These are phyloP conservation scores for Gymnogyps californianus DNA, from an alignment of 2,113 vertebrate species.

Conservation along the genomic window DNA sequence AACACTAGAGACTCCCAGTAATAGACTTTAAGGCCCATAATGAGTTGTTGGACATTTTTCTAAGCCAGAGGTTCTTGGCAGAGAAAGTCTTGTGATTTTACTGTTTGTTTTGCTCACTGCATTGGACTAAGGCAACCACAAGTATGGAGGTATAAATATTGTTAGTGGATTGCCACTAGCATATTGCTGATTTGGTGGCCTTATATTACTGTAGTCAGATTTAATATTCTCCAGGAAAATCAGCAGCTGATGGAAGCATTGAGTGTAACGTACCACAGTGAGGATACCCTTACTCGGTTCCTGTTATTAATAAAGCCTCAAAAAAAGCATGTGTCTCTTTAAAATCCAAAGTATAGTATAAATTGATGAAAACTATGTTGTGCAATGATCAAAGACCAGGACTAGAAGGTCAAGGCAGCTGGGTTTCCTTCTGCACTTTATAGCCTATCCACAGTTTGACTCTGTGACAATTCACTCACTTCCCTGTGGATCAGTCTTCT, in stretches of 20 bases:
- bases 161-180: neutral
- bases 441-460: neutral
- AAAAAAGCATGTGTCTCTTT: neutral
- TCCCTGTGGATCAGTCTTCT: neutral
- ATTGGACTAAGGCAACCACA: neutral
- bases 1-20: neutral
- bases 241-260: neutral
- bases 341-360: neutral
- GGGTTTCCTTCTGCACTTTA: neutral
- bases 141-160: neutral
- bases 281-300: neutral
- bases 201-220: neutral
- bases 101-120: neutral
- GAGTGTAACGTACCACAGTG: neutral
- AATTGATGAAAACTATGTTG: neutral
- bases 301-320: neutral
- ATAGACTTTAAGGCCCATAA: neutral
- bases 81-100: neutral
- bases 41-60: neutral
- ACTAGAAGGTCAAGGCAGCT: neutral
- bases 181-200: neutral
- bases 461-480: neutral
- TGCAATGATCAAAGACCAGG: neutral
- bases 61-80: neutral
- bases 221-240: neutral